Conservation (phyloP, 2,888 invertebrate species). For the Pandemis heparana region DNA sequence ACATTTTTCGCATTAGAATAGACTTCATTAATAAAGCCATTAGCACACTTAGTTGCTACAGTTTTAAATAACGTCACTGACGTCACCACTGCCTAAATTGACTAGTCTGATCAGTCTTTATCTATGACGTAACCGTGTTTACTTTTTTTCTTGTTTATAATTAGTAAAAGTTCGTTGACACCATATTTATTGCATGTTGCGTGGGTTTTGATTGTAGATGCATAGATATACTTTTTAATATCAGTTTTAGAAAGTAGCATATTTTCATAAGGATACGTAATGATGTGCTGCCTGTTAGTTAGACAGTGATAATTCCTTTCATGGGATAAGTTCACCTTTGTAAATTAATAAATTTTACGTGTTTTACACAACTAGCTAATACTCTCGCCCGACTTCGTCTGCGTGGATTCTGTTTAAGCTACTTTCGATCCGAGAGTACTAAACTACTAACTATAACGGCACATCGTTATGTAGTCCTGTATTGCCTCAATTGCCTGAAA, state of each 20-base stretch:
- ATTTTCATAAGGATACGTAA: not conserved
- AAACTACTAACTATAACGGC: too few species aligned
- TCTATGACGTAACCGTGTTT: constrained; percentile 13
- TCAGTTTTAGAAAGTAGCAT: not conserved
- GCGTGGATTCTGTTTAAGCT: too few species aligned
- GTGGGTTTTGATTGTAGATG: constrained; percentile 18
- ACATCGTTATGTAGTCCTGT: too few species aligned
- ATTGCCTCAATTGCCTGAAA: too few species aligned
- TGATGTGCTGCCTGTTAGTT: not conserved
- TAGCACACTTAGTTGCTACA: not conserved
- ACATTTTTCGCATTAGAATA: not conserved
- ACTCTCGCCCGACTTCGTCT: too few species aligned
- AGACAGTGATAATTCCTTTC: too few species aligned
- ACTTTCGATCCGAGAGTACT: too few species aligned
- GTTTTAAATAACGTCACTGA: constrained; percentile 3
- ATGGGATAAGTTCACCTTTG: too few species aligned
- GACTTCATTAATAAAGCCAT: not conserved
- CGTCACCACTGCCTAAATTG: not conserved
- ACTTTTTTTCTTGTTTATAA: constrained; percentile 2
- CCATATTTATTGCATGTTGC: constrained; percentile 3
- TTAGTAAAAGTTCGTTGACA: constrained; percentile 27
- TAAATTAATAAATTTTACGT: too few species aligned
- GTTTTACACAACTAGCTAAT: too few species aligned
- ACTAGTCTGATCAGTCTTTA: not conserved
- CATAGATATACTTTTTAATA: not conserved